Evolutionary conservation across 2,797 vertebrate species (phyloP), one percentile per base, ranked within the genome.

Genomic region (Netta rufina): DNA sequence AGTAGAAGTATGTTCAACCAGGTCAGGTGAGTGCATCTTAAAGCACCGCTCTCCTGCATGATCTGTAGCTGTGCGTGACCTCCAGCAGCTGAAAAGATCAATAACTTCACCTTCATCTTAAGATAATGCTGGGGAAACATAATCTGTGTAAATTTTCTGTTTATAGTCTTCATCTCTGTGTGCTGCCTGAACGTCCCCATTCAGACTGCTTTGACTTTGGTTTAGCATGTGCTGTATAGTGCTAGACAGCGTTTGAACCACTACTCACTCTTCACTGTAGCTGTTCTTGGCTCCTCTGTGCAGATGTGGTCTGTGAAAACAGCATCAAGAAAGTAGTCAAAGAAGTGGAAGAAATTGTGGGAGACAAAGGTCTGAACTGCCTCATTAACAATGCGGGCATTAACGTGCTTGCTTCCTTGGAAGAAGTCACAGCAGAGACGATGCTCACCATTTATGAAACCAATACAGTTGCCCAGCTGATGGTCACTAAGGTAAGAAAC

Each of bases 321-420:
- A 98, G 98, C 95, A 98, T 98, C 71, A 97, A 98, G 84, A 96
- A 89, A 75, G 98, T 95, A n/a, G 97, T 95, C 4, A 93, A 98
- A 45, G 97, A 98, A 67, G 98, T 98, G 87, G 96, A 96, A 32
- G 89, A 84, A 58, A 96, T 98, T 9, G 93, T 98, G 28, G 96
- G 97, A 39, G 97, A 97, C 28, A 97, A 98, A 49, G 98, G 98
- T 5, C 96, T 98, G 56, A 98, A 97, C 97, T 98, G 98, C 85
- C 97, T 98, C 36, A 98, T 98, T 80, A 98, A 98, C 97, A 98
- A 98, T 1, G 98, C 98, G 2, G 98, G 98, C 61, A 98, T 99
- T 96, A 98, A 98, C 0, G 96, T 98, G 75, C 22, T 86, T 1
- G 98, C 98, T 3, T 93, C 98, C 82, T 96, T 98, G 96, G 94